A percentile compares a stretch with the other conserved stretches of the same genome.
phyloP scores from a whole-genome alignment of 2,113 vertebrate genomes.

The Rhabdomys dilectus region DNA sequence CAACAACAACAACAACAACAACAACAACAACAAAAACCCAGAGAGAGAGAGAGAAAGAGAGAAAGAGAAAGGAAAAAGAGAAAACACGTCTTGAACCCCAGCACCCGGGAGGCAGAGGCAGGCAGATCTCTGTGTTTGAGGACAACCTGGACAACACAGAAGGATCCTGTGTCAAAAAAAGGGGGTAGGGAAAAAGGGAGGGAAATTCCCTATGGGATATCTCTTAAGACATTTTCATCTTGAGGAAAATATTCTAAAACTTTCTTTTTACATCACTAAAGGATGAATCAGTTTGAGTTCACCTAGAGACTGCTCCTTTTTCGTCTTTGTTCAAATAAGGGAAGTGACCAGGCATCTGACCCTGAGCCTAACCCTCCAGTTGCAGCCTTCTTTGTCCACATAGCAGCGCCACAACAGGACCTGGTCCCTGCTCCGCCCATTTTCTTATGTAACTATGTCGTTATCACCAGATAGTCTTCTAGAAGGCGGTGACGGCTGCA shows the following conservation, averaged over 20 bases:
- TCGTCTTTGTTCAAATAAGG: not conserved
- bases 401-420: not conserved
- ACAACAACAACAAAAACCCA: too few relatives aligned
- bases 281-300: not conserved
- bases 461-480: not conserved
- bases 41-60: not conserved
- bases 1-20: too few relatives aligned
- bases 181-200: not conserved
- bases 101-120: not conserved
- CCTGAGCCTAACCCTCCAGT: not conserved
- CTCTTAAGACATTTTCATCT: not conserved
- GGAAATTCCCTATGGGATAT: not conserved
- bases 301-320: not conserved
- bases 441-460: not conserved
- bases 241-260: not conserved
- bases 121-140: not conserved
- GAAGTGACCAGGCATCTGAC: not conserved
- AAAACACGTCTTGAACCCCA: not conserved
- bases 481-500: not conserved
- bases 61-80: not conserved
- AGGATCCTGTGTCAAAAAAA: too few relatives aligned
- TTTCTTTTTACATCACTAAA: not conserved
- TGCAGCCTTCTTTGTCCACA: not conserved
- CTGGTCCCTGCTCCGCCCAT: not conserved
- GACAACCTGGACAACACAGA: not conserved